phyloP scores from a whole-genome alignment of 2,797 vertebrate genomes.

The Cottoperca gobio region DNA sequence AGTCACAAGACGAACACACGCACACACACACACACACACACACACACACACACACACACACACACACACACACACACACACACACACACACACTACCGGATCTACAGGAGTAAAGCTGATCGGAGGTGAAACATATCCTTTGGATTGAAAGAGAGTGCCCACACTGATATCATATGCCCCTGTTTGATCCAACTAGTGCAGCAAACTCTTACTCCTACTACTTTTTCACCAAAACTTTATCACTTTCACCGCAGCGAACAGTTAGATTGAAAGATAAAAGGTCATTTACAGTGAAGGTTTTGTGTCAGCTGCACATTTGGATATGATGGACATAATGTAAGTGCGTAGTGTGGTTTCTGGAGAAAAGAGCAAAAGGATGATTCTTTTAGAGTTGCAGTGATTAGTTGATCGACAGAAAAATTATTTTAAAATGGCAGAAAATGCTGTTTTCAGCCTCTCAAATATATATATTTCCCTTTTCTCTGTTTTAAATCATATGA shows the following conservation, averaged over 20 bases:
- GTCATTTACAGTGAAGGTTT: not conserved
- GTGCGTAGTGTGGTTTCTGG: not conserved
- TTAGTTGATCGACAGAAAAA: too few relatives aligned
- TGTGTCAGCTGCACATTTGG: not conserved
- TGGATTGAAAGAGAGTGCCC: slow-evolving; percentile 1
- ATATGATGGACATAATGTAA: not conserved
- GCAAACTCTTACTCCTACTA: not conserved
- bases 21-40: too few relatives aligned
- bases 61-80: not conserved
- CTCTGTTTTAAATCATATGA: too few relatives aligned
- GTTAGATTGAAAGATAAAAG: not conserved
- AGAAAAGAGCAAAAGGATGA: not conserved
- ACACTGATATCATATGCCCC: slow-evolving; percentile 1
- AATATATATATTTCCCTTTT: too few relatives aligned
- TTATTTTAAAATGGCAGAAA: too few relatives aligned
- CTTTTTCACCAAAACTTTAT: not conserved
- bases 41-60: not conserved
- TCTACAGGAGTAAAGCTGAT: not conserved
- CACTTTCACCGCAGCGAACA: not conserved
- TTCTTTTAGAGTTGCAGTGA: too few relatives aligned
- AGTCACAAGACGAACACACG: not conserved
- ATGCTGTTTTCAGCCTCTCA: too few relatives aligned
- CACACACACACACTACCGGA: not conserved
- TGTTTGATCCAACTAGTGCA: not conserved
- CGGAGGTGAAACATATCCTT: not conserved